Base-by-base conservation (phyloP, 2,797 vertebrate genomes). In the Hypotaenidia philippensis region DNA sequence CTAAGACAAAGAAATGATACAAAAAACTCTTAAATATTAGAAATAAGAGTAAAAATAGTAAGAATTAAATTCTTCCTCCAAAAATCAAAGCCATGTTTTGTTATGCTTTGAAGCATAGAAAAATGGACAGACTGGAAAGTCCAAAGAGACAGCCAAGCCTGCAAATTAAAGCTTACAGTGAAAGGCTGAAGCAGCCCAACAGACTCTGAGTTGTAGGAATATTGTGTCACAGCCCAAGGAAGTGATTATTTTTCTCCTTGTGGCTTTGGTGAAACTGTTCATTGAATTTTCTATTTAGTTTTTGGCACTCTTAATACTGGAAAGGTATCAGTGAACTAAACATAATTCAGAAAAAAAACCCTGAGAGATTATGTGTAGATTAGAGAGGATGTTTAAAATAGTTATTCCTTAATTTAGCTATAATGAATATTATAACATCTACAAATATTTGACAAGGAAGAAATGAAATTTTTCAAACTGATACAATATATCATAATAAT, bases 21-120 rank as follows among this genome's bases (percentile, higher is more conserved):
- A 44, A 64, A 76, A 52, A 19, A 10, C 10, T 64, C 45, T 47
- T 74, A 80, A 45, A 70, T 47, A n/a, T 59, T 53, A 87, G 40
- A 87, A 71, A 90, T 69, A 59, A 34, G 13, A 93, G 68, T 36
- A 93, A 88, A 81, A 94, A 74, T 76, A 76, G 17, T 70, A 78
- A 69, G 13, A 92, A 85, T 68, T 75, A 77, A 87, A 80, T 50
- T 53, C n/a, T 74, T 79, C 19, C 41, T 75, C 60, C 27, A 65
- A 47, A 92, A 89, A 83, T 69, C 60, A 53, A 91, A 87, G 44
- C 63, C 45, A 47, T 3, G 1, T 16, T 93, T 66, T 84, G 57
- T 60, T 83, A 90, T 31, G 36, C 61, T 79, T 63, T 68, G 55
- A 89, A 92, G 72, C 49, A 49, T 29, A 36, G 84, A 78, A 89